These are phyloP conservation scores for Acromyrmex echinatior DNA, from an alignment of 1,140 invertebrate genomes.

Conservation along the genomic window DNA sequence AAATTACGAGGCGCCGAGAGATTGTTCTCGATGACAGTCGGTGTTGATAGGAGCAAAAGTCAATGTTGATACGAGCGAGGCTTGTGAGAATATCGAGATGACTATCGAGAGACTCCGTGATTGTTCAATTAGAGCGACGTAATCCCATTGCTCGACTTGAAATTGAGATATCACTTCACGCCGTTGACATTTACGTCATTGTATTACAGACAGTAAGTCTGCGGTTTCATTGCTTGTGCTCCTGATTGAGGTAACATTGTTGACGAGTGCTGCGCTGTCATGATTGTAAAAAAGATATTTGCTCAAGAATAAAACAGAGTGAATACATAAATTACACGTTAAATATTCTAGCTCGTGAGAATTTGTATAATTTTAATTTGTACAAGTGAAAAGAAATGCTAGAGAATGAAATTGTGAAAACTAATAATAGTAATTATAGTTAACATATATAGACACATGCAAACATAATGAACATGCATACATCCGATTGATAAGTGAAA, in stretches of 20 bases:
- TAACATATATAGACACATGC: not conserved
- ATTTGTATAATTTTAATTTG: not conserved
- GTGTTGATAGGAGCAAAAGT: slow-evolving; percentile 18
- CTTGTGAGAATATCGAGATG: slow-evolving; percentile 12
- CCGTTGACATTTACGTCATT: slow-evolving; percentile 3
- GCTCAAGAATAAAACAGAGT: not conserved
- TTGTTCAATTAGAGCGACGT: slow-evolving; percentile 46
- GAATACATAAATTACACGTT: slow-evolving; percentile 6
- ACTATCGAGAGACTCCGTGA: slow-evolving; percentile 25
- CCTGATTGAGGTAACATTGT: not conserved
- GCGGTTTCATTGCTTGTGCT: slow-evolving; percentile 19
- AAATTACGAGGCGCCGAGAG: slow-evolving; percentile 8
- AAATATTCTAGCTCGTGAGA: slow-evolving; percentile 1
- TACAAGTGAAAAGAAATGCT: not conserved
- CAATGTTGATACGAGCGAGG: not conserved
- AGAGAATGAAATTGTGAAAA: not conserved
- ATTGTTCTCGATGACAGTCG: slow-evolving; percentile 11
- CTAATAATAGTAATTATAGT: slow-evolving; percentile 13
- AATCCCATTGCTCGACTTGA: not conserved
- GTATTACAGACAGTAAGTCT: not conserved
- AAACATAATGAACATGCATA: slow-evolving; percentile 26
- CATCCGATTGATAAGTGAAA: slow-evolving; percentile 60
- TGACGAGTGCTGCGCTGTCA: not conserved
- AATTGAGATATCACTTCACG: slow-evolving; percentile 11
- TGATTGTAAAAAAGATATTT: not conserved